phyloP scores from a whole-genome alignment of 1,140 invertebrate species.

The Saccostrea glomerata region DNA sequence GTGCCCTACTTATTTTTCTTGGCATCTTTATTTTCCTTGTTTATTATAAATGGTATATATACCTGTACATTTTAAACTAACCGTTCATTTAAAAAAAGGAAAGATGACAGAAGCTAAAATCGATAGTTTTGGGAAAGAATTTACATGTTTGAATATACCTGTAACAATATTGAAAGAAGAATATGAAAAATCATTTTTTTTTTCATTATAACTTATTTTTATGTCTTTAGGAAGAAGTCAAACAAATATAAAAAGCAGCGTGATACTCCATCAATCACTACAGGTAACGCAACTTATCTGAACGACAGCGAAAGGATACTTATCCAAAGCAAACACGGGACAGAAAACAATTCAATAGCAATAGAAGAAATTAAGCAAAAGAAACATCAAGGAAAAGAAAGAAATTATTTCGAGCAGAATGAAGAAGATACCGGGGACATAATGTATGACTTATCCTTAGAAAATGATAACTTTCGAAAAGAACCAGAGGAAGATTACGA shows the following conservation, averaged over 20 bases:
- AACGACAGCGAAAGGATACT: background rate
- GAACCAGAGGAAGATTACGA: slow-evolving; percentile 1
- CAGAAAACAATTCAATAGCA: background rate
- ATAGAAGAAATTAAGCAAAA: background rate
- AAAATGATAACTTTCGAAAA: background rate
- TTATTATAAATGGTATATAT: background rate
- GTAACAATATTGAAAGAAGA: too few species aligned
- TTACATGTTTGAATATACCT: too few species aligned
- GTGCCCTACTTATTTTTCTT: background rate
- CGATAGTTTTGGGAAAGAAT: too few species aligned
- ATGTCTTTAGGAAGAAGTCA: too few species aligned
- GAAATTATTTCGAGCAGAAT: too few species aligned
- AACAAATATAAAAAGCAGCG: too few species aligned
- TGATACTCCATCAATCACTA: background rate
- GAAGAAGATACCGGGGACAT: too few species aligned
- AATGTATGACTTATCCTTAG: background rate
- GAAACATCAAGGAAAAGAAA: background rate
- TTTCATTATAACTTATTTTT: too few species aligned
- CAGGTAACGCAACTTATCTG: background rate
- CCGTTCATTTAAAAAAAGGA: too few species aligned
- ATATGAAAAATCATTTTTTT: too few species aligned
- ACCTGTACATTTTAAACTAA: background rate
- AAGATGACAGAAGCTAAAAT: too few species aligned
- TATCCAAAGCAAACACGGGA: background rate
- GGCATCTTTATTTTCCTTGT: background rate